Evolutionary conservation across 2,888 invertebrate species (phyloP).

Genomic region (Pristionchus japonicus): DNA sequence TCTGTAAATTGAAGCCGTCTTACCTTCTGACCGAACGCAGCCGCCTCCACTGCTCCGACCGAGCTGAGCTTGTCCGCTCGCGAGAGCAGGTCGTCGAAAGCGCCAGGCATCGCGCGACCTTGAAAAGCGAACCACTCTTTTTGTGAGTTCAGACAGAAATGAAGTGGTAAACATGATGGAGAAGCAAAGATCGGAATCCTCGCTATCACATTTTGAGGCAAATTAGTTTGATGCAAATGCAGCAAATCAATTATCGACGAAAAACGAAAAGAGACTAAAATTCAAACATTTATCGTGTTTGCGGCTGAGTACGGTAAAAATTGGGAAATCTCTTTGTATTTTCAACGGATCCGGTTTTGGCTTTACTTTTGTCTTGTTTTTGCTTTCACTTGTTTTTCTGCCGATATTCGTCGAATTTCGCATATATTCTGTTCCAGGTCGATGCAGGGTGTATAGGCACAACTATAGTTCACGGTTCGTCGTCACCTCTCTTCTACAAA

Average conservation of each 20-base stretch:
- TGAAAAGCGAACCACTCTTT: background rate
- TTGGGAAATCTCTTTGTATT: background rate
- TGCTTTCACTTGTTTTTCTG: background rate
- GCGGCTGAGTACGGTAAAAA: background rate
- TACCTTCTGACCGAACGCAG: background rate
- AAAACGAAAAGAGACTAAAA: background rate
- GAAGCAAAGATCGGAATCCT: background rate
- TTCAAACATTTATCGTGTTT: background rate
- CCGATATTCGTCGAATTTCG: background rate
- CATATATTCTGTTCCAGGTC: background rate
- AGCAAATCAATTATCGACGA: background rate
- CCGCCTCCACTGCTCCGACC: slow-evolving; percentile 18
- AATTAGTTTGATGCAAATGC: background rate
- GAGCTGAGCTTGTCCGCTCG: slow-evolving; percentile 53
- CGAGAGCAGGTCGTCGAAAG: slow-evolving; percentile 56
- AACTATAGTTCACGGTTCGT: background rate
- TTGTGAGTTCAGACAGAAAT: no score
- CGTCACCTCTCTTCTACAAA: background rate
- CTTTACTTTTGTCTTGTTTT: background rate
- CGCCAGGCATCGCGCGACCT: slow-evolving; percentile 49
- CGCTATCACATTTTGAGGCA: background rate
- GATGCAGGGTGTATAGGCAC: background rate
- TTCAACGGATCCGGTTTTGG: background rate
- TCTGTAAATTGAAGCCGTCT: background rate
- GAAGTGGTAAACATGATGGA: background rate